Percentiles rank a stretch among this genome's conserved stretches.
Evolutionary conservation across 2,797 vertebrate species (phyloP).

Genomic region (Rhyacichthys aspro): DNA sequence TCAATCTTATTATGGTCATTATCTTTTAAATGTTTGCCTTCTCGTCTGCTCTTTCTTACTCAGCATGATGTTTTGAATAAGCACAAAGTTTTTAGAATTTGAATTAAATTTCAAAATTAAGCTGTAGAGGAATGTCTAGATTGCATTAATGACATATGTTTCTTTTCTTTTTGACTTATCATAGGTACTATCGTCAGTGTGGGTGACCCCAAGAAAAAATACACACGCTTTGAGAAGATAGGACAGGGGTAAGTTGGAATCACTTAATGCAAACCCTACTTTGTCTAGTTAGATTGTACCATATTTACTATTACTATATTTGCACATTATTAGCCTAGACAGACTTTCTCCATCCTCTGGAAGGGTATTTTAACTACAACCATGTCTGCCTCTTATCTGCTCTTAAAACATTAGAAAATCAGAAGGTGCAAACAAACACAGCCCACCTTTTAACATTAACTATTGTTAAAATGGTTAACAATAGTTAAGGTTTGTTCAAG

Average conservation of each 20-base stretch:
- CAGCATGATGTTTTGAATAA: constrained; percentile 58
- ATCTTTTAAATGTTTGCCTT: not conserved
- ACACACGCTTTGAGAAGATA: constrained; percentile 96
- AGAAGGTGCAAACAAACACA: no score
- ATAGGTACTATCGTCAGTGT: constrained; percentile 89
- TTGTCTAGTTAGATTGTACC: not conserved
- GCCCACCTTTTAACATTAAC: no score
- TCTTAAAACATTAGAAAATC: no score
- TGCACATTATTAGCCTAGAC: no score
- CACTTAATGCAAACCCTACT: not conserved
- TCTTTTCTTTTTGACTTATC: not conserved
- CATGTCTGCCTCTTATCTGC: no score
- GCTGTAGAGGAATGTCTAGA: not conserved
- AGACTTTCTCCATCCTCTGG: no score
- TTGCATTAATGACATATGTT: not conserved
- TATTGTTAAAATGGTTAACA: no score
- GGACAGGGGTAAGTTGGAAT: constrained; percentile 90
- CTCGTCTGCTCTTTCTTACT: constrained; percentile 22
- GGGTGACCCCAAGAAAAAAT: constrained; percentile 98
- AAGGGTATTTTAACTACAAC: no score
- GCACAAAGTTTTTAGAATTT: constrained; percentile 35
- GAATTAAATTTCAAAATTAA: not conserved
- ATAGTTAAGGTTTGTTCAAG: no score
- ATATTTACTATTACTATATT: no score
- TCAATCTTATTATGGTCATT: not conserved